Evolutionary conservation across 2,797 vertebrate species (phyloP), one percentile per base, ranked within the genome.

Genomic region (Spheniscus humboldti): DNA sequence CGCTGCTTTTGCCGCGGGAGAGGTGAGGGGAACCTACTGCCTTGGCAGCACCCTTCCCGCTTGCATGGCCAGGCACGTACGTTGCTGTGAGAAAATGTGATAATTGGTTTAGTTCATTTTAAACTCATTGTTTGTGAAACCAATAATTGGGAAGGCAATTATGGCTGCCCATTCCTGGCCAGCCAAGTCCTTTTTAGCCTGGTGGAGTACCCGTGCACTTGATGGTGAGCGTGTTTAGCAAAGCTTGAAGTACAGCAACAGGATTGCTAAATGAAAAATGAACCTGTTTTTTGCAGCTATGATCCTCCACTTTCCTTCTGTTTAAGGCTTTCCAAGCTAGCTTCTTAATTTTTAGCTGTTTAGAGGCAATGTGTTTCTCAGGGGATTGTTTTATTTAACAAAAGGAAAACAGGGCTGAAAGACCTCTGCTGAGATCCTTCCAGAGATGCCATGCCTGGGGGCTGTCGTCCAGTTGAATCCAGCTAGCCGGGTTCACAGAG

Each of bases 61-160:
- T 53, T 24, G 62, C 37, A 6, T 1, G 7, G 45, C 82, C 64
- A 77, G 68, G 72, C 90, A 77, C 2, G 2, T 87, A 73, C 7
- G 7, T 75, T 2, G 2, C 63, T 74, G 53, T 5, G 2, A 88
- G 82, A 56, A 95, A 64, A 71, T 0, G n/a, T 57, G 72, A 25
- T 86, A 47, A 92, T 81, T 86, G 45, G 7, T 56, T 86, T 92
- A 72, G 62, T 83, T 90, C 8, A 60, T 92, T 96, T 94, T 84
- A 88, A 86, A 72, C 85, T 74, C 11, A 2, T 41, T 30, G 11
- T 93, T 80, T 83, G 68, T 76, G 75, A 62, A 95, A 50, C 62
- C 45, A 66, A 0, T 86, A 94, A 80, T 93, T 94, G 69, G 62
- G 53, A 83, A 79, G 41, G 56, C 64, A 91, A 6, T 95, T 94